Conservation (phyloP, 2,113 vertebrate species). For the Cyanoliseus patagonus region DNA sequence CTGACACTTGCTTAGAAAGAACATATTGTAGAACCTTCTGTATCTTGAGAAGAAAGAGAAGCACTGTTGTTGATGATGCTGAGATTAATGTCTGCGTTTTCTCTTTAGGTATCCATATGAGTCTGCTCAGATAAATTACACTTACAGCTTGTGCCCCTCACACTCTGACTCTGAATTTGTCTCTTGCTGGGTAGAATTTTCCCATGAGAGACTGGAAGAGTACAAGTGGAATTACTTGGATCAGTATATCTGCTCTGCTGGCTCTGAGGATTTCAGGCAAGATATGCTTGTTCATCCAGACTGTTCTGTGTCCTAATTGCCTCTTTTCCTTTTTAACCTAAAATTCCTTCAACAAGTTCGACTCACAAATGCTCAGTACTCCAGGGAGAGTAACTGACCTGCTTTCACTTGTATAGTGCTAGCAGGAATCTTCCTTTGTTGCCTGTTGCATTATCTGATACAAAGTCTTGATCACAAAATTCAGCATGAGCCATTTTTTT, state of each 20-base stretch:
- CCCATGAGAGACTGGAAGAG: conserved; percentile 93
- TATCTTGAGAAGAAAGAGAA: neutral
- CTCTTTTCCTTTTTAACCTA: conserved; percentile 34
- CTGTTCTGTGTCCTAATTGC: conserved; percentile 28
- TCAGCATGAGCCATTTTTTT: neutral
- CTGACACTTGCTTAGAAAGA: neutral
- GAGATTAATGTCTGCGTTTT: neutral
- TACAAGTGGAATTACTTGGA: conserved; percentile 99
- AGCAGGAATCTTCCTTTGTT: neutral
- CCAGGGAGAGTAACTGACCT: conserved; percentile 16
- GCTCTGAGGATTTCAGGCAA: conserved; percentile 98
- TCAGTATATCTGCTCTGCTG: conserved; percentile 97
- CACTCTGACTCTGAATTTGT: conserved; percentile 90
- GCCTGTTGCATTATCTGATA: neutral
- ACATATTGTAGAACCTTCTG: neutral
- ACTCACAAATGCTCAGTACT: neutral
- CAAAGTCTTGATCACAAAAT: neutral
- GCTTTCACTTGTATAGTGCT: neutral
- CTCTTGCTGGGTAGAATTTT: conserved; percentile 97
- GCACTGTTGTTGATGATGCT: neutral
- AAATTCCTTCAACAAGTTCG: neutral
- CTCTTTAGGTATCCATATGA: conserved; percentile 90
- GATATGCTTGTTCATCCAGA: neutral
- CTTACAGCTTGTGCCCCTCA: conserved; percentile 94
- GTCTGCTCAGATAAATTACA: conserved; percentile 94